These are phyloP conservation scores for Cheilosia grossa DNA, from an alignment of 2,888 invertebrate genomes.

Conservation along the genomic window DNA sequence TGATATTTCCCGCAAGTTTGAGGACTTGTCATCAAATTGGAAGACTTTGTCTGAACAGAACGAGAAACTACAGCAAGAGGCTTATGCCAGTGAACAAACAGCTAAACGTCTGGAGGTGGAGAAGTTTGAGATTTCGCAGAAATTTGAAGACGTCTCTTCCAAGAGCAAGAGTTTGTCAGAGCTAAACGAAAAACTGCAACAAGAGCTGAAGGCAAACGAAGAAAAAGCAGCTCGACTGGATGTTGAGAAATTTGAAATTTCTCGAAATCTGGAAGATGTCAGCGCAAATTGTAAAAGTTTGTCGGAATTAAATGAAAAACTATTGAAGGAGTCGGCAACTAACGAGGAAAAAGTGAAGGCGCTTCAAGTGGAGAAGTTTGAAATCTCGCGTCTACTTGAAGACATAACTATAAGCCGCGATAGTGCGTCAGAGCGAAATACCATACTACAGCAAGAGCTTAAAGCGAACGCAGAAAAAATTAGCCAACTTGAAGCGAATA, in stretches of 20 bases:
- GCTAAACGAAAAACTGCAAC: slow-evolving; percentile 71
- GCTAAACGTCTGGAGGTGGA: slow-evolving; percentile 83
- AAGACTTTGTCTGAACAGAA: slow-evolving; percentile 77
- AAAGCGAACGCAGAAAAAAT: slow-evolving; percentile 71
- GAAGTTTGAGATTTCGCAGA: slow-evolving; percentile 76
- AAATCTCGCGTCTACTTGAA: slow-evolving; percentile 85
- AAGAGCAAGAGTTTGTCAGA: slow-evolving; percentile 75
- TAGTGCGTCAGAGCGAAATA: slow-evolving; percentile 83
- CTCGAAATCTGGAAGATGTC: slow-evolving; percentile 77
- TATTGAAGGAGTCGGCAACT: slow-evolving; percentile 21
- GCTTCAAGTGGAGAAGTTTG: slow-evolving; percentile 82
- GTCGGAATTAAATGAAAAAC: slow-evolving; percentile 76
- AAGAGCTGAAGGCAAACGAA: slow-evolving; percentile 83
- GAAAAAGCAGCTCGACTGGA: slow-evolving; percentile 78
- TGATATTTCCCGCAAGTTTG: slow-evolving; percentile 85
- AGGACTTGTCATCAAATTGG: slow-evolving; percentile 82
- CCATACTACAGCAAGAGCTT: slow-evolving; percentile 84
- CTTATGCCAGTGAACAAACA: slow-evolving; percentile 76
- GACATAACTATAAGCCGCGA: slow-evolving; percentile 82
- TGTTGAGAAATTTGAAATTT: slow-evolving; percentile 65
- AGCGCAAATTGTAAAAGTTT: slow-evolving; percentile 72
- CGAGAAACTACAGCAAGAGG: slow-evolving; percentile 78
- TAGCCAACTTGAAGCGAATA: slow-evolving; percentile 78
- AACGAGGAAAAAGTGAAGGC: slow-evolving; percentile 80
- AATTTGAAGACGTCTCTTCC: slow-evolving; percentile 83